Base-by-base conservation (phyloP, 2,113 vertebrate genomes). In the Centropus unirufus region DNA sequence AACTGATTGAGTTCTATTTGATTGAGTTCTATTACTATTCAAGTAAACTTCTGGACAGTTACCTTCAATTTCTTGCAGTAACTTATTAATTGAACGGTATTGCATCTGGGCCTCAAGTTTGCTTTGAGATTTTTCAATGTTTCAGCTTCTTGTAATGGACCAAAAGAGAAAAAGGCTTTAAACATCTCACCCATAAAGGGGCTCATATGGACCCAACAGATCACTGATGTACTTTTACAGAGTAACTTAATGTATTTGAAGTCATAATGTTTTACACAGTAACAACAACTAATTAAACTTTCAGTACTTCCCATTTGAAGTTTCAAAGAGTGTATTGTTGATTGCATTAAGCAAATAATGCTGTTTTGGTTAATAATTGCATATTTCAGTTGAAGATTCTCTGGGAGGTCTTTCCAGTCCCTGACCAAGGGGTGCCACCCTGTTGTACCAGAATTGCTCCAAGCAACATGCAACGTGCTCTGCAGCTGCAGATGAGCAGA, bases 381-480 rank as follows among this genome's bases (percentile, higher is more conserved):
- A 9, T 42, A 14, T 87, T 87, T 29, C 4, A 2, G 14, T 11
- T 29, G 29, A 13, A 75, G 30, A n/a, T 49, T 57, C 39, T 7
- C 14, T 23, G 47, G 5, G 11, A 49, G 20, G 32, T 46, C 27
- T 92, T 64, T 6, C 26, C 15, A 24, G 2, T 29, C 34, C 36
- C 81, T 52, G 40, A 32, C 26, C 24, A 59, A 27, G 24, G 46
- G 4, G 11, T 1, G 1, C 17, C 39, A 91, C 19, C 8, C 12
- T 63, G 11, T 77, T 58, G 36, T 36, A 70, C 20, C 42, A 74
- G 46, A 63, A 34, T 21, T 16, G 26, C 73, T 69, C 27, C 72
- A 34, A 36, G 58, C 0, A 0, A 15, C 30, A 12, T 1, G 1
- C 40, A 32, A 9, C 15, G 47, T 0, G 0, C 13, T 5, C 0